These are phyloP conservation scores for Andrena camellia DNA, from an alignment of 2,888 invertebrate species.

Conservation along the genomic window DNA sequence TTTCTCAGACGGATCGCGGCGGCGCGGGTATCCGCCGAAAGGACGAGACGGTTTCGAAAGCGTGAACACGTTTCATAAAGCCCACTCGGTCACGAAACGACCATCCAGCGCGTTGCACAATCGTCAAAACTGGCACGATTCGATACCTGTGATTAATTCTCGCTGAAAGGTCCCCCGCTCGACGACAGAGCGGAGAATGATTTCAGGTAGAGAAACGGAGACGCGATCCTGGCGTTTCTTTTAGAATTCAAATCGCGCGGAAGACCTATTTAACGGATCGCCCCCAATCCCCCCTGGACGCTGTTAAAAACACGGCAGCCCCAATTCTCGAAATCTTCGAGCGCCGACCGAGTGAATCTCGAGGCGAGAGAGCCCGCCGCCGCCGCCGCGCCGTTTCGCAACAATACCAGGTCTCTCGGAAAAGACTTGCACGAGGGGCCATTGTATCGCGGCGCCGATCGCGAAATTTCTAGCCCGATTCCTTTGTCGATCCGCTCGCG, in stretches of 20 bases:
- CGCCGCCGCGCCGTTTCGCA: constrained; percentile 52
- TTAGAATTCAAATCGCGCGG: constrained; percentile 45
- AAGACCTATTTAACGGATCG: constrained; percentile 56
- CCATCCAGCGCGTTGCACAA: background rate
- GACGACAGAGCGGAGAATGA: background rate
- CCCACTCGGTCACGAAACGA: background rate
- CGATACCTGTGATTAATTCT: background rate
- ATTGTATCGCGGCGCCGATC: constrained; percentile 62
- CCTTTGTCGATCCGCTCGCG: constrained; percentile 66
- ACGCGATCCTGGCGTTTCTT: constrained; percentile 1
- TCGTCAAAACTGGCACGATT: background rate
- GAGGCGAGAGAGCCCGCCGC: constrained; percentile 11
- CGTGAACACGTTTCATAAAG: constrained; percentile 10
- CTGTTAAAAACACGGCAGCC: constrained; percentile 28
- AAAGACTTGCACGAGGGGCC: constrained; percentile 38
- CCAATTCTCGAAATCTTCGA: constrained; percentile 63
- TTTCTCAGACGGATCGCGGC: constrained; percentile 30
- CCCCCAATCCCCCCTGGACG: constrained; percentile 33
- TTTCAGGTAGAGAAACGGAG: background rate
- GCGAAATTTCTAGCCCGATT: constrained; percentile 70
- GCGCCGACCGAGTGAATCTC: constrained; percentile 61
- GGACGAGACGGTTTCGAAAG: constrained; percentile 5
- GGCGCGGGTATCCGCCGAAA: background rate
- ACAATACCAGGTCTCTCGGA: constrained; percentile 45
- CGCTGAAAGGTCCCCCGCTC: background rate